Base-by-base conservation (phyloP, 2,888 invertebrate species). In the Chironomus tentans region DNA sequence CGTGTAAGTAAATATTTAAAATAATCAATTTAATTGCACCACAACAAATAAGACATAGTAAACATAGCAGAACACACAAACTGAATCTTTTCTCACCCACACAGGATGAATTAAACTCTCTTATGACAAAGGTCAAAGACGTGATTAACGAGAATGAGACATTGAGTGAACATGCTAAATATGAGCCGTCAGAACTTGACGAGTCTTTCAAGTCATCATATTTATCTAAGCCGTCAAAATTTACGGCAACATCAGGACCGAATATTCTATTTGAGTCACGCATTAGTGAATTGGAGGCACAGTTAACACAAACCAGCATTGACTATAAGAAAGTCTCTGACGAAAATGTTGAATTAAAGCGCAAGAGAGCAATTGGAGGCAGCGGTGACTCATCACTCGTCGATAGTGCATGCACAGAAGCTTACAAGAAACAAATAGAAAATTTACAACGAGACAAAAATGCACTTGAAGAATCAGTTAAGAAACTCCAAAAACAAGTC, bases 101-200 rank as follows among this genome's bases (percentile, higher is more conserved):
- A 56, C 79, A 90, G 89, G 92, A 91, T 72, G 93, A 94, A 82
- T 83, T 94, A 6, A 88, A 91, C 78, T 90, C 90, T 80, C 85
- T 94, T 15, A 84, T 94, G 13, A 89, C 90, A 0, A 93, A 93
- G 85, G 93, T 94, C 4, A 92, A 92, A 81, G 93, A 93, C 82
- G 92, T 94, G 13, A 92, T 94, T 78, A 90, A 91, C 7, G 94
- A 94, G 84, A 94, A 94, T 80, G 93, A 93, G 80, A 87, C 90
- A 74, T 84, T 94, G 0, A 92, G 93, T 78, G 92, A 92, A 78
- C 90, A 89, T 74, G 92, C 92, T 80, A 91, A 91, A 82, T 87
- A 87, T 77, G 90, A 90, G 79, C 24, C 61, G 7, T 38, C 38
- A 38, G 38, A 38, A 38, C 38, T 38, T 13, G 65, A 65, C 24